Evolutionary conservation across 2,888 invertebrate species (phyloP), one percentile per base, ranked within the genome.

Genomic region (Acronicta aceris): DNA sequence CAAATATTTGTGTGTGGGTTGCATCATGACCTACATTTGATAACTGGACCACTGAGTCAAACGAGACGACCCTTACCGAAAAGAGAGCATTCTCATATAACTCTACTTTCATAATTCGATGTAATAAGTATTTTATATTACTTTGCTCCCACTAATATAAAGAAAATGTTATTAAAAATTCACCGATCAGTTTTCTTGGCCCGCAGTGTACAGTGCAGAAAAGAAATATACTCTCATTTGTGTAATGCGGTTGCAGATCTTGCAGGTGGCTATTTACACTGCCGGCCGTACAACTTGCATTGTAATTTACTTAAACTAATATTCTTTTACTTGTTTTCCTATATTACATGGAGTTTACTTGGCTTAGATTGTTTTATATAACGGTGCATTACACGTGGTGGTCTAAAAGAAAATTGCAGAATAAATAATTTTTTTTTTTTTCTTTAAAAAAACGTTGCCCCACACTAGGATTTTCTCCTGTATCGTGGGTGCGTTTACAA

Each of bases 151-250:
- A 33, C 43, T 58, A 33, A 65, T 57, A 52, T 2, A 53, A 72
- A 61, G 33, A 50, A 60, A 67, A 56, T 10, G 13, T 36, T 27
- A 71, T 65, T 43, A 41, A 59, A 58, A 50, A 43, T 59, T 46
- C 38, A 48, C 13, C 12, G 43, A 25, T 9, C 38, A 46, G 33
- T 41, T 67, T 71, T 45, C 49, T 53, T 15, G 59, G 46, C 63
- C 58, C 4, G 6, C 47, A 70, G 7, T 70, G 59, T 52, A 65
- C 51, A 46, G 25, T 62, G 53, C 53, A 58, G 54, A 51, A 69
- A 72, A 79, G 65, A 80, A 80, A 79, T 77, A 78, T 68, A 71
- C 72, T 74, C 74, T 79, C 81, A 78, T 81, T 79, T 81, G 65
- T 70, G 71, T 78, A 80, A 79, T 78, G 71, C 62, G 64, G 71